Evolutionary conservation across 2,888 invertebrate species (phyloP).

Genomic region (Trisateles emortualis): DNA sequence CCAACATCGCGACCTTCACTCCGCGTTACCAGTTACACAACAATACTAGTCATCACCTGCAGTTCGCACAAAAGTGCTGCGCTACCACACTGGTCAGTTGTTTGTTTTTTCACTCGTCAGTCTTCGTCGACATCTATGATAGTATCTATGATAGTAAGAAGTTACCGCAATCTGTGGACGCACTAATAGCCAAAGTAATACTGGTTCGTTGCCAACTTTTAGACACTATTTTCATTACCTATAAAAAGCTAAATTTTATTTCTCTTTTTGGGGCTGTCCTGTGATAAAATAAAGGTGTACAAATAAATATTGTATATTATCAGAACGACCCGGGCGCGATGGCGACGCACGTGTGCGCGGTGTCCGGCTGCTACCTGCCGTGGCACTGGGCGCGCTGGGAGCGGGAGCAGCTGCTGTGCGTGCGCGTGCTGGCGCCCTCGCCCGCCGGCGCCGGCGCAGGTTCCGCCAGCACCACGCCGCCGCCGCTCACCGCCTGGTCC

Average conservation of each 20-base stretch:
- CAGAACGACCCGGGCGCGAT: conserved; percentile 90
- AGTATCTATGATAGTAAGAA: too few relatives aligned
- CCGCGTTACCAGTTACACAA: conserved; percentile 98
- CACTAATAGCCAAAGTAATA: too few relatives aligned
- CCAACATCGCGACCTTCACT: conserved; percentile 96
- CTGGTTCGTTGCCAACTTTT: too few relatives aligned
- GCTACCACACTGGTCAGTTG: conserved; percentile 89
- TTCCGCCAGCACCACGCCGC: conserved; percentile 64
- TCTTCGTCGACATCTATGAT: too few relatives aligned
- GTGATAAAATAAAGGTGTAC: too few relatives aligned
- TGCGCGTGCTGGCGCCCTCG: conserved; percentile 90
- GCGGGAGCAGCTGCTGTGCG: conserved; percentile 95
- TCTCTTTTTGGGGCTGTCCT: too few relatives aligned
- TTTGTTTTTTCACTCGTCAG: background rate
- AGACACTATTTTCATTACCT: too few relatives aligned
- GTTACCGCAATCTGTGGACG: too few relatives aligned
- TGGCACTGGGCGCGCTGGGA: conserved; percentile 99
- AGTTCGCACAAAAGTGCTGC: conserved; percentile 96
- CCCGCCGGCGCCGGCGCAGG: conserved; percentile 6
- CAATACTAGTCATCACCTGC: conserved; percentile 91
- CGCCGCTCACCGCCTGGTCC: conserved; percentile 94
- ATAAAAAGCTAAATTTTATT: too few relatives aligned
- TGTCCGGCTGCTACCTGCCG: conserved; percentile 95
- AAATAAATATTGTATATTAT: background rate
- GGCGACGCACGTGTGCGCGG: conserved; percentile 91